Percentiles rank a stretch among this genome's conserved stretches.
phyloP scores from a whole-genome alignment of 1,140 invertebrate species.

The Paramacrobiotus metropolitanus region DNA sequence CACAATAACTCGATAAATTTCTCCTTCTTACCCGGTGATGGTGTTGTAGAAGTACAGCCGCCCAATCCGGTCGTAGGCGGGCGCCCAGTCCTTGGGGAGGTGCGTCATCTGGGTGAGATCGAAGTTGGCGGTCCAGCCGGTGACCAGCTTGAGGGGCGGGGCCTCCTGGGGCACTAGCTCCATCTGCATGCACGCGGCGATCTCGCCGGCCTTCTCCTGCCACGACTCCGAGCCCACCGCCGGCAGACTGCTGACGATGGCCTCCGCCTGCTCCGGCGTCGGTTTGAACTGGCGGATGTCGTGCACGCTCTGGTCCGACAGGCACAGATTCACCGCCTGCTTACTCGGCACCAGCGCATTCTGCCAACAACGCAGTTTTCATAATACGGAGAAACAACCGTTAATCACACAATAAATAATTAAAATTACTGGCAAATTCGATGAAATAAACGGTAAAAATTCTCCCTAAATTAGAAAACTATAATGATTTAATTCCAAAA shows the following conservation, averaged over 20 bases:
- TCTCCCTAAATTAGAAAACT: no score
- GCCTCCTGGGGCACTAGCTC: neutral
- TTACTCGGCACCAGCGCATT: neutral
- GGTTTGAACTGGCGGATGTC: neutral
- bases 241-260: neutral
- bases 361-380: no score
- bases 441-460: no score
- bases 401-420: no score
- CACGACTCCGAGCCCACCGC: neutral
- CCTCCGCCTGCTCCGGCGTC: neutral
- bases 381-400: no score
- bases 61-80: neutral
- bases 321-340: neutral
- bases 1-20: no score
- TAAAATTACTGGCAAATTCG: no score
- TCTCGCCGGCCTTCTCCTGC: neutral
- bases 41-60: conserved; percentile 4
- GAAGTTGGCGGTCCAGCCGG: neutral
- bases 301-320: neutral
- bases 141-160: neutral
- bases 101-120: neutral
- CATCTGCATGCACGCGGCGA: neutral
- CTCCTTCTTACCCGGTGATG: neutral
- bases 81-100: neutral
- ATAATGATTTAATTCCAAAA: no score